Evolutionary conservation across 2,888 invertebrate species (phyloP).

Genomic region (Laspeyria flexula): DNA sequence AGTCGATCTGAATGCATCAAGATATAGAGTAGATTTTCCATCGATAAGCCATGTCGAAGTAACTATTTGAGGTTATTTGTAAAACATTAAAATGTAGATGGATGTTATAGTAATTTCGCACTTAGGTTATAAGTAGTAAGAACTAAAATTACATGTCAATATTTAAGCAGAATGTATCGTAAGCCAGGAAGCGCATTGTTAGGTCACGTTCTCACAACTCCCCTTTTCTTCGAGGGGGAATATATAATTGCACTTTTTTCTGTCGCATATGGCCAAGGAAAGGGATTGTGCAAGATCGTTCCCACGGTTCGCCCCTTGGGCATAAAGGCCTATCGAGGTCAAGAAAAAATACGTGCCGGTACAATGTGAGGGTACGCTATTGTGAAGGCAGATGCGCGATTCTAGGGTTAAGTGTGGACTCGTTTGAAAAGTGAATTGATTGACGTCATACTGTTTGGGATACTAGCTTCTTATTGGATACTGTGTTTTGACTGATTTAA

Average conservation of each 20-base stretch:
- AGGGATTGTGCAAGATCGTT: slow-evolving; percentile 82
- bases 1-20: slow-evolving; percentile 35
- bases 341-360: slow-evolving; percentile 83
- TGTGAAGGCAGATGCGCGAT: slow-evolving; percentile 79
- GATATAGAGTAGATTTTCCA: slow-evolving; percentile 48
- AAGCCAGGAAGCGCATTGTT: slow-evolving; percentile 86
- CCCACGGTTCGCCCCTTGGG: slow-evolving; percentile 84
- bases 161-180: slow-evolving; percentile 71
- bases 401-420: slow-evolving; percentile 81
- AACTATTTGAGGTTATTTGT: slow-evolving; percentile 70
- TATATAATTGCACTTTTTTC: slow-evolving; percentile 86
- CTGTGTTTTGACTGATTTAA: slow-evolving; percentile 2
- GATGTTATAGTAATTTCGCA: slow-evolving; percentile 63
- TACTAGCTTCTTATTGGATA: slow-evolving; percentile 30
- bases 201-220: slow-evolving; percentile 86
- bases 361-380: slow-evolving; percentile 79
- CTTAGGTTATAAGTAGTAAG: slow-evolving; percentile 61
- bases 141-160: slow-evolving; percentile 63
- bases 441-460: slow-evolving; percentile 56
- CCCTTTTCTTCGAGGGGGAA: slow-evolving; percentile 85
- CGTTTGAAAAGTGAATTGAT: slow-evolving; percentile 74
- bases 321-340: slow-evolving; percentile 82
- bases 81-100: slow-evolving; percentile 58
- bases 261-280: slow-evolving; percentile 86
- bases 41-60: slow-evolving; percentile 41